phyloP scores from a whole-genome alignment of 2,113 vertebrate species.

The Alethe diademata region DNA sequence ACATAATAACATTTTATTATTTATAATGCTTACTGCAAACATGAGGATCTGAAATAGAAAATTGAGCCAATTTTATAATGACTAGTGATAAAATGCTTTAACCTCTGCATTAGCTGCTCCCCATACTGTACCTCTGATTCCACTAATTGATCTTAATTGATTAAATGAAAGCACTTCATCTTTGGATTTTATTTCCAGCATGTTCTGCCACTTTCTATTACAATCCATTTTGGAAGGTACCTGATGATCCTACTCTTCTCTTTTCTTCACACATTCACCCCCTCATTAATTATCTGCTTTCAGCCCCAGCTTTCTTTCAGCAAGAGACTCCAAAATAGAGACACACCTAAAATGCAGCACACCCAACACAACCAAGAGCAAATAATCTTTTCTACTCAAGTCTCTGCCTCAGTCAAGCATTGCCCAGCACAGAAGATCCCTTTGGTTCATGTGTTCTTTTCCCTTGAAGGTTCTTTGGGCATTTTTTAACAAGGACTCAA shows the following conservation, averaged over 20 bases:
- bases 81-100: conserved; percentile 23
- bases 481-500: not conserved
- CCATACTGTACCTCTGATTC: not conserved
- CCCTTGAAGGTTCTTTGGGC: not conserved
- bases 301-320: not conserved
- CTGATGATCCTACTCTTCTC: not conserved
- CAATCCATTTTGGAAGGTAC: not conserved
- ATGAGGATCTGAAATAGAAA: not conserved
- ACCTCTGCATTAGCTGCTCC: conserved; percentile 15
- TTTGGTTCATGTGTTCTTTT: not conserved
- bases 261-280: not conserved
- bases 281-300: not conserved
- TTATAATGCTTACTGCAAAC: not conserved
- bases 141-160: conserved; percentile 14
- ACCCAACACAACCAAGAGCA: not conserved
- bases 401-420: not conserved
- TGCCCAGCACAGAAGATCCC: not conserved
- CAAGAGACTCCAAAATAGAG: not conserved
- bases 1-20: not conserved
- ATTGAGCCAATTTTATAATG: not conserved
- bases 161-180: conserved; percentile 15
- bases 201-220: conserved; percentile 20
- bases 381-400: not conserved
- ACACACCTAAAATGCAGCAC: not conserved
- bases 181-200: not conserved